Percentiles rank a stretch among this genome's conserved stretches.
Conservation (phyloP, 2,113 vertebrate species). For the Tragulus kanchil region DNA sequence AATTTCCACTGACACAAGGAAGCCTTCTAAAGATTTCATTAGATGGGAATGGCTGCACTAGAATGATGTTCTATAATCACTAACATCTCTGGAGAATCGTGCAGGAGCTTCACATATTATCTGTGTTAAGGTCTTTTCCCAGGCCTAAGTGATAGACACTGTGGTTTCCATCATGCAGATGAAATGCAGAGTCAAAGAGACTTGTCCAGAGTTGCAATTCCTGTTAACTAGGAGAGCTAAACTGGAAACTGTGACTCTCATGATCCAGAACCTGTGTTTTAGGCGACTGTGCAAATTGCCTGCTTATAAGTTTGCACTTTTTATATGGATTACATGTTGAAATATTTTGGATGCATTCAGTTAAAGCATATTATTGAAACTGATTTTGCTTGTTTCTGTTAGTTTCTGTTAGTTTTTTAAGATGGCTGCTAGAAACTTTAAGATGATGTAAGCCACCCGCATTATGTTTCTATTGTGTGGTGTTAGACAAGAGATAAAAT, state of each 20-base stretch:
- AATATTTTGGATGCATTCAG: constrained; percentile 24
- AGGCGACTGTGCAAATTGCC: not conserved
- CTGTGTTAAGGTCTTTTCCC: constrained; percentile 4
- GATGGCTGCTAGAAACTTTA: constrained; percentile 34
- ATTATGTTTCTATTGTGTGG: constrained; percentile 8
- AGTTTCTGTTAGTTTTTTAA: not conserved
- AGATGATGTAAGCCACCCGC: not conserved
- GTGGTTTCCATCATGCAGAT: not conserved
- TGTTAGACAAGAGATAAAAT: constrained; percentile 5
- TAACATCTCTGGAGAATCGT: constrained; percentile 11
- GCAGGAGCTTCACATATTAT: not conserved
- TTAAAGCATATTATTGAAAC: constrained; percentile 30
- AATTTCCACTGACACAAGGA: constrained; percentile 23
- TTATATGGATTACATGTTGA: constrained; percentile 2
- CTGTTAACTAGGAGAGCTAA: not conserved
- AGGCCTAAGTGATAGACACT: not conserved
- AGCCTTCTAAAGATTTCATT: constrained; percentile 23
- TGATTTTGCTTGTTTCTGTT: constrained; percentile 12
- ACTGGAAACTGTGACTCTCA: not conserved
- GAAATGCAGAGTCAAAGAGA: not conserved
- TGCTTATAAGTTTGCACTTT: not conserved
- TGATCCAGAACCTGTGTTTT: not conserved
- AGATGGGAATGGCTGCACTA: not conserved
- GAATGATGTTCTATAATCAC: not conserved
- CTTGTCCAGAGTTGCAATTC: not conserved